These are phyloP conservation scores for Agrilus mali DNA, from an alignment of 2,888 invertebrate genomes.

Conservation along the genomic window DNA sequence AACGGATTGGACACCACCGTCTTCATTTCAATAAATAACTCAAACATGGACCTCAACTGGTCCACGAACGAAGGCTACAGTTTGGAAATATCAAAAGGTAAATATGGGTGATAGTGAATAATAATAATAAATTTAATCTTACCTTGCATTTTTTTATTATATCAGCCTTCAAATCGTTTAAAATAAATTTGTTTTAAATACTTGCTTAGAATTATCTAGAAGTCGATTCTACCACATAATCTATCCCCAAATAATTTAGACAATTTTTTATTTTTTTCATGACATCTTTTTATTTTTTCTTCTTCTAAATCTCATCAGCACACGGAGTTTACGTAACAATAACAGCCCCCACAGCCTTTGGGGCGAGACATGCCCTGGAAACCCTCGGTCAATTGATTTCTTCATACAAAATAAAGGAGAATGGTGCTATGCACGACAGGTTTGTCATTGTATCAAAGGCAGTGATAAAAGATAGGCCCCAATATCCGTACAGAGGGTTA, in stretches of 20 bases:
- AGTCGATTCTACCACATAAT: no score
- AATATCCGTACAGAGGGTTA: conserved; percentile 74
- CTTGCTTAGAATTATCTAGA: no score
- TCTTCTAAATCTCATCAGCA: not conserved
- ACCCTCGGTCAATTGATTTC: conserved; percentile 58
- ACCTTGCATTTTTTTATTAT: no score
- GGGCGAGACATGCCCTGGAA: conserved; percentile 65
- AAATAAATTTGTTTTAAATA: no score
- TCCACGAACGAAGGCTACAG: conserved; percentile 57
- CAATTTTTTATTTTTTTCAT: not conserved
- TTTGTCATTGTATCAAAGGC: conserved; percentile 50
- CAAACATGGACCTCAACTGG: conserved; percentile 45
- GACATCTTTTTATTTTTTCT: not conserved
- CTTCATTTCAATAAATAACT: conserved; percentile 39
- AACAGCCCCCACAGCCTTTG: conserved; percentile 50
- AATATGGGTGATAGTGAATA: not conserved
- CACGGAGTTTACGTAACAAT: conserved; percentile 40
- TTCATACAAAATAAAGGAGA: conserved; percentile 18
- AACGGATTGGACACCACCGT: conserved; percentile 42
- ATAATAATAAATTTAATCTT: no score
- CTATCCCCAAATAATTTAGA: no score
- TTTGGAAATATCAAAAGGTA: conserved; percentile 24
- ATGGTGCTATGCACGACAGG: conserved; percentile 30
- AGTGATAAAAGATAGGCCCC: conserved; percentile 63
- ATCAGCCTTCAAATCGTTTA: no score